Percentiles rank a stretch among this genome's conserved stretches.
phyloP scores from a whole-genome alignment of 2,113 vertebrate genomes.

The Solea solea region DNA sequence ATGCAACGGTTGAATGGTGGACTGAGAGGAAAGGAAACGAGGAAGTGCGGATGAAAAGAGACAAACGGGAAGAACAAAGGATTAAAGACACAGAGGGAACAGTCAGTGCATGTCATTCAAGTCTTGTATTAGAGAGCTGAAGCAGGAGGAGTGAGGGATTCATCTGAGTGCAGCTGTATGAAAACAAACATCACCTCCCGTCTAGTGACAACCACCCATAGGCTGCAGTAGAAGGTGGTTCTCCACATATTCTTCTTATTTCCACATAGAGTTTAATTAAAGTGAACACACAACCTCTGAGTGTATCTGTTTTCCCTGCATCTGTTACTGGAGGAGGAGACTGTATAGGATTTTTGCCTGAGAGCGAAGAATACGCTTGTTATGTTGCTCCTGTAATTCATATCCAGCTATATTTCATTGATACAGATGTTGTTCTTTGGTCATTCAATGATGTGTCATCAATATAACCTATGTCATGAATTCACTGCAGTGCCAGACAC shows the following conservation, averaged over 20 bases:
- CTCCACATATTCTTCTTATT: conserved; percentile 14
- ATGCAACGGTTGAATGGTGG: conserved; percentile 24
- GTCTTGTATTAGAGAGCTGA: conserved; percentile 42
- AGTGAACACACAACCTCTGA: not conserved
- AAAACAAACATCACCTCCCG: conserved; percentile 52
- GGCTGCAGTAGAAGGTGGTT: conserved; percentile 31
- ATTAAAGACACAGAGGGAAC: conserved; percentile 8
- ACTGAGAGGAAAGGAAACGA: not conserved
- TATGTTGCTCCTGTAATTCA: conserved; percentile 40
- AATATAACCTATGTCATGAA: conserved; percentile 45
- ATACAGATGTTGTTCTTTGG: conserved; percentile 41
- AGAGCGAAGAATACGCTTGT: conserved; percentile 28
- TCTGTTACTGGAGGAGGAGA: not conserved
- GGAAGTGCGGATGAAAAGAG: conserved; percentile 3
- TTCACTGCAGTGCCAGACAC: conserved; percentile 35
- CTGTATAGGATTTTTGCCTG: not conserved
- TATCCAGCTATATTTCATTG: conserved; percentile 46
- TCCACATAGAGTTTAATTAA: conserved; percentile 10
- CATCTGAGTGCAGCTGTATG: conserved; percentile 39
- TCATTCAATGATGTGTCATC: conserved; percentile 52
- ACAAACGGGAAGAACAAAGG: not conserved
- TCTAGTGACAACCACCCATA: conserved; percentile 57
- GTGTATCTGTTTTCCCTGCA: not conserved
- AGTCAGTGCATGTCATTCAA: conserved; percentile 16
- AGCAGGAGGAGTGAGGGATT: conserved; percentile 53